Base-by-base conservation (phyloP, 2,888 invertebrate species). In the Acanthosepion esculentum region DNA sequence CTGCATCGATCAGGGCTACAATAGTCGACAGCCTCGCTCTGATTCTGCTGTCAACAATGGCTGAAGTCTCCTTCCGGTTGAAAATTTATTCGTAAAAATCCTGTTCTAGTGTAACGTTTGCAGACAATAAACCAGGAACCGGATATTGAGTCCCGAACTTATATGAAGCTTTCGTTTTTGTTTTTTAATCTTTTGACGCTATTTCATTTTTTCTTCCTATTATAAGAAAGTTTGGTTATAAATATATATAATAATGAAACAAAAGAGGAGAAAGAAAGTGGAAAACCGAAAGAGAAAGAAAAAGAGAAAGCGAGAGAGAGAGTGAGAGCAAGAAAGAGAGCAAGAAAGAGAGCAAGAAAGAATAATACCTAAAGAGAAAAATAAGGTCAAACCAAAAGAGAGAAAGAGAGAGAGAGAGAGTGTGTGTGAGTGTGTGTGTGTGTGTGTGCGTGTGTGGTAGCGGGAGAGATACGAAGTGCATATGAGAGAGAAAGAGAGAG, bases 111-210 rank as follows among this genome's bases (percentile, higher is more conserved):
- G 10, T 78, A 10, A 78, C 10, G 78, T 78, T 78, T 78, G 78
- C 78, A 78, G 78, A 78, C 78, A 78, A 78, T 78, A 12, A 78
- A 78, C 78, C 78, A 78, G 78, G 78, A 78, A 78, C 78, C 78
- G 78, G 78, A 78, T 78, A 78, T 78, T 78, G 78, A 78, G n/a
- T n/a, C 10, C 12, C 29, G 8, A n/a, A 78, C 78, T 78, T 78
- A 78, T 8, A 78, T n/a, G 8, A 78, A 78, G 7, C 8, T 8
- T 78, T 4, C 10, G 7, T 78, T 78, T 78, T 29, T 78, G n/a
- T 29, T 8, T n/a, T n/a, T n/a, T n/a, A 7, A 78, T 78, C 12
- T 12, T 78, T 78, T 29, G n/a, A 7, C 1, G 41, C 3, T 41
- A 41, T 41, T 41, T 41, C 41, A 41, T 41, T 41, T 78, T n/a